Base-by-base conservation (phyloP, 2,113 vertebrate genomes). In the Parus major region DNA sequence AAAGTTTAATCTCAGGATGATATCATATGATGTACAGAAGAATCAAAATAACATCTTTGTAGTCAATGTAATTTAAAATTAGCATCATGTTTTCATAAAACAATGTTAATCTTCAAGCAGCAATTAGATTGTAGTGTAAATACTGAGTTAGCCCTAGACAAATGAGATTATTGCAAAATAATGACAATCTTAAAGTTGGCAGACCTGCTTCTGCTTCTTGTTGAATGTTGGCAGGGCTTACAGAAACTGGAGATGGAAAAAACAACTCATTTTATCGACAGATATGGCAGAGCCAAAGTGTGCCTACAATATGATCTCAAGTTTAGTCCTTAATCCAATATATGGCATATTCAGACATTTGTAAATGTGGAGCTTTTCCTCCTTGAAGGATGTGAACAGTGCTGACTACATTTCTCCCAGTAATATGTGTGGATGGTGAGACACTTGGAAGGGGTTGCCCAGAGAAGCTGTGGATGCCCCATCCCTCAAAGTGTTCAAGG, bases 151-250 rank as follows among this genome's bases (percentile, higher is more conserved):
- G 47, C 28, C 36, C 42, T 36, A 36, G 76, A 73, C 76, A 91
- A 87, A 96, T 86, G 61, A 35, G 81, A 88, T 94, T 90, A 78
- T 50, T 94, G 53, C 88, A 94, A 87, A 96, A 78, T 88, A 88
- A 94, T 71, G 65, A 66, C 44, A 63, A 49, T 82, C 80, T 77
- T 29, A 6, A 82, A 92, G 41, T 61, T 69, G 41, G 52, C 77
- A 87, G 82, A 39, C 60, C 64, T 36, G 20, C 39, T 94, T 7
- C 91, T 95, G 70, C 85, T 90, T 90, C 72, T 78, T 2, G 5
- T 53, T 90, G 65, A 63, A 56, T 36, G n/a, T 72, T 95, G 89
- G 73, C 91, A 93, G 50, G 78, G 15, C 47, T 83, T 76, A 63
- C 36, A 86, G 86, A 93, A 93, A 78, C 72, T 57, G 41, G 65